Base-by-base conservation (phyloP, 2,113 vertebrate genomes). In the Psilopsiagon aurifrons region DNA sequence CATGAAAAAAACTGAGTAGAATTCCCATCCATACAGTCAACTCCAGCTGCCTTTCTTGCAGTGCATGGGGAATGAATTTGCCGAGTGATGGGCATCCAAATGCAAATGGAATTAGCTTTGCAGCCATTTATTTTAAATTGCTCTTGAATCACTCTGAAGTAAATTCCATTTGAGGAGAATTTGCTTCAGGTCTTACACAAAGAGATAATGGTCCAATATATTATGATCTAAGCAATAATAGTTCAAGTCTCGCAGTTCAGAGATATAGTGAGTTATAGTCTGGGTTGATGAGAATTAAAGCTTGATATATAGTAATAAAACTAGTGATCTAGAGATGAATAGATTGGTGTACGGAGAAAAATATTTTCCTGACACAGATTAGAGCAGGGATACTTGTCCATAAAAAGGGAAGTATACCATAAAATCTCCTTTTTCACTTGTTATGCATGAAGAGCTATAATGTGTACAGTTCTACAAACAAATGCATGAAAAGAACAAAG, bases 91-190 rank as follows among this genome's bases (percentile, higher is more conserved):
- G 95, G 97, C 96, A 97, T 97, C 96, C 95, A 98, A 97, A 98
- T 97, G 96, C 93, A 98, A 98, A 98, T 95, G 96, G 96, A 98
- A 98, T 98, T 98, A 98, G 96, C 96, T 97, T 95, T 97, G 83
- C 94, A 98, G 95, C 97, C 98, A 98, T 98, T 98, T 97, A 92
- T 98, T 98, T 97, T 96, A 97, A 98, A 98, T 97, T 97, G 97
- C 95, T 98, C 94, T 96, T 95, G 96, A 98, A 96, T 97, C 97
- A 98, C 96, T 97, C 94, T 89, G 94, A 98, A 97, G 96, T 97
- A 97, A 98, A 98, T 98, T 98, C 94, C 95, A 97, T 98, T 98
- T 97, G 92, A 97, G 94, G 95, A 97, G 95, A 98, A 97, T 97
- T 98, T 43, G 95, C 89, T 98, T 97, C 95, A 95, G 92, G 95